Evolutionary conservation across 1,140 invertebrate genomes (phyloP), one percentile per base, ranked within the genome.

Genomic region (Anastatus disparis): DNA sequence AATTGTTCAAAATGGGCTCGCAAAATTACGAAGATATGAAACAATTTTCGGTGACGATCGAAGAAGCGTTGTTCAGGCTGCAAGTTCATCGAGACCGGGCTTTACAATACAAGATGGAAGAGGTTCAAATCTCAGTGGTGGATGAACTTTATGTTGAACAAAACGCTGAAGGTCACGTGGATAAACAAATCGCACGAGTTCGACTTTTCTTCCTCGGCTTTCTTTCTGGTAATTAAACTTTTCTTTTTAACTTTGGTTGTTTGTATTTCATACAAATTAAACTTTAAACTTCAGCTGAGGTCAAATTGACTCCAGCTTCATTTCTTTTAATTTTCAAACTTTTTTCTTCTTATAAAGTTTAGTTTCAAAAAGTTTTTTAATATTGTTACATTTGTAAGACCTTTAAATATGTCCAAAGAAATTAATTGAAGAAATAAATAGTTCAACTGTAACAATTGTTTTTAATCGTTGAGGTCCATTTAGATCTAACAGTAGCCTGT

Each of bases 111-210:
- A 98, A 97, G 82, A 97, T 97, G 89, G 98, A 99, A 83, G 98
- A 99, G 87, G 92, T 99, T 6, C 97, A 99, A 82, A 92, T 97
- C 40, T 96, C 95, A 12, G 94, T 96, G 1, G 96, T 98, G 31
- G 98, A 99, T 86, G 98, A 99, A 85, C 89, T 98, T 48, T 94
- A 94, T 79, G 96, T 97, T 13, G 95, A 98, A 77, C 95, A 99
- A 81, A 94, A 94, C 81, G 90, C 91, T 26, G 91, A 93, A 75
- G 95, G 95, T 12, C 89, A 91, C 48, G 92, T 99, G 3, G 89
- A 92, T 0, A 94, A 93, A 76, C 98, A 99, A 86, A 96, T 98
- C 59, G 97, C 97, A 0, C 89, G 98, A 15, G 96, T 99, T 53
- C 86, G 98, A 27, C 83, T 99, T 0, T 99, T 99, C 87, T 97